Evolutionary conservation across 2,888 invertebrate species (phyloP), one percentile per base, ranked within the genome.

Genomic region (Podotricha telesiphe): DNA sequence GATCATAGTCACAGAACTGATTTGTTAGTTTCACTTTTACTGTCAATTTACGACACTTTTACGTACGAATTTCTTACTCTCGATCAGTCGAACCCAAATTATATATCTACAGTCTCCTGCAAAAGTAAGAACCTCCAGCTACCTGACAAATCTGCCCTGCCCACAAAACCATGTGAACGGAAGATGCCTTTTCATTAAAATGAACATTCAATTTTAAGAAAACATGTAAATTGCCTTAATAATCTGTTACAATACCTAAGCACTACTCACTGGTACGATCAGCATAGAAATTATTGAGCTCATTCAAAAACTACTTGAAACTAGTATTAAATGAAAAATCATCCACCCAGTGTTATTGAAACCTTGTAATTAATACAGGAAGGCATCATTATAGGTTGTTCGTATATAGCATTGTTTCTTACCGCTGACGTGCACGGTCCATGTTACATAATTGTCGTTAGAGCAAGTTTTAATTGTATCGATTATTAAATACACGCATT

Each of bases 301-400:
- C 5, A 40, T 42, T 42, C 22, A n/a, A 45, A 20, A 28, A 45
- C n/a, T 58, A 6, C n/a, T 42, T 42, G 53, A 53, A 53, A 22
- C 20, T 19, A 53, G 22, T 22, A 53, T 40, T 37, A 1, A 59
- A 40, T n/a, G 10, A 15, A 13, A 42, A 58, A n/a, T 6, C 28
- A 19, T 20, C 19, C 17, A 8, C 17, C 20, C 45, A 61, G 20
- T 47, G 45, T 51, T 19, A 7, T 48, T 48, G 62, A 10, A 17
- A 34, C 56, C 48, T 48, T 58, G 65, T 22, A 47, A 56, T 48
- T 47, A 56, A 22, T 48, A 3, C 47, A 56, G 65, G 65, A 65
- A 56, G 58, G 6, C 37, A 22, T 48, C 20, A 22, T 65, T 65
- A n/a, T n/a, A 19, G 47, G n/a, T 47, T 6, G 56, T 56, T 37